phyloP scores from a whole-genome alignment of 2,113 vertebrate species.

The Argyrosomus japonicus region DNA sequence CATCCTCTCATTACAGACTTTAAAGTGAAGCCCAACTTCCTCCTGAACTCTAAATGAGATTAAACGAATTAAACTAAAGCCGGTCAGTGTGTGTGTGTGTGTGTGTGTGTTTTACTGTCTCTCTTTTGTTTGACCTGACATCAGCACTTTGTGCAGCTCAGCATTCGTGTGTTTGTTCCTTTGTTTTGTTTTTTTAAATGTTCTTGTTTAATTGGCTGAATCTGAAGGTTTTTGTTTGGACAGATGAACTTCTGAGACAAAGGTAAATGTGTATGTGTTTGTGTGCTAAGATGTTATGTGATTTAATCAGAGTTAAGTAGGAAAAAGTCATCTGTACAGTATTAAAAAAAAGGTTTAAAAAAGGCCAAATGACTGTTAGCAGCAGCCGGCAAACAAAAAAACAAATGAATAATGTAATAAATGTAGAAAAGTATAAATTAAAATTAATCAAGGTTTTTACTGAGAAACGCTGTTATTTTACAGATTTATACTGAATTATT shows the following conservation, averaged over 20 bases:
- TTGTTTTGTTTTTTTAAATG: neutral
- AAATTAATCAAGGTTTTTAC: too few relatives aligned
- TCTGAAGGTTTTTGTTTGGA: neutral
- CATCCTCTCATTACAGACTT: constrained; percentile 32
- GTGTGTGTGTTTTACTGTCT: neutral
- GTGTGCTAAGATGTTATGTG: neutral
- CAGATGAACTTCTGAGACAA: constrained; percentile 45
- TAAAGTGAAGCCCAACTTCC: constrained; percentile 25
- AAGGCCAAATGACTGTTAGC: too few relatives aligned
- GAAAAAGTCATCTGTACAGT: too few relatives aligned
- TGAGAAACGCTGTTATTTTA: too few relatives aligned
- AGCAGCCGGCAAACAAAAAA: too few relatives aligned
- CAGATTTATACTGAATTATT: too few relatives aligned
- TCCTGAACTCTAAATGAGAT: constrained; percentile 46
- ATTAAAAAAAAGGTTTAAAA: too few relatives aligned
- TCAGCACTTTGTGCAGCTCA: constrained; percentile 20
- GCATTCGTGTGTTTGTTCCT: rapidly evolving
- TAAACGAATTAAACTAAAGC: constrained; percentile 37
- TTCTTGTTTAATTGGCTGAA: neutral
- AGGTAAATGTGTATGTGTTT: constrained; percentile 36
- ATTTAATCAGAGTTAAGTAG: too few relatives aligned
- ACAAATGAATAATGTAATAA: too few relatives aligned
- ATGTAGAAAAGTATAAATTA: too few relatives aligned
- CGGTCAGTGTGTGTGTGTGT: neutral
- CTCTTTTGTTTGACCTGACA: constrained; percentile 2